A percentile compares a stretch with the other conserved stretches of the same genome.
Conservation (phyloP, 1,140 invertebrate genomes). For the Euura lappo region DNA sequence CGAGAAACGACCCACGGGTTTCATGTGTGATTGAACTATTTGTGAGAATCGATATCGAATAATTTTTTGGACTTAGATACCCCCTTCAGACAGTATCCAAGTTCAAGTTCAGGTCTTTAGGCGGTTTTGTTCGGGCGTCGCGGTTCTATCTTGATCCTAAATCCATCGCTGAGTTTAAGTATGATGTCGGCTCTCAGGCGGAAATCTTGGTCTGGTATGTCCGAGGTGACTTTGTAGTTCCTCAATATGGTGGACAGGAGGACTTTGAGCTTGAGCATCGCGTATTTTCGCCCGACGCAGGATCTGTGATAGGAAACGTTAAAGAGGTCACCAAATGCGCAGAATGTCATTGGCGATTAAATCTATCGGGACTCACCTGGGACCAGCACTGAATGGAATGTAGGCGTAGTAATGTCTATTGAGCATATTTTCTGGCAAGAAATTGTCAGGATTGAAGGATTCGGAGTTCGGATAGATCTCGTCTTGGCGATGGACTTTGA, state of each 20-base stretch:
- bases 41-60: no score
- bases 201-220: constrained; percentile 53
- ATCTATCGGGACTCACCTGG: constrained; percentile 66
- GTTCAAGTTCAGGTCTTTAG: no score
- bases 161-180: constrained; percentile 60
- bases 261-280: constrained; percentile 70
- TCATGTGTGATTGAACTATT: no score
- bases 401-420: constrained; percentile 85
- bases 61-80: no score
- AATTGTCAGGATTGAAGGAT: constrained; percentile 90
- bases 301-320: constrained; percentile 52
- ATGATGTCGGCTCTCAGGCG: constrained; percentile 58
- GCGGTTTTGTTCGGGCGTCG: constrained; percentile 29
- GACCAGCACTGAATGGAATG: constrained; percentile 90
- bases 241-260: constrained; percentile 69
- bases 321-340: neutral
- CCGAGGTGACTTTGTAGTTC: constrained; percentile 62
- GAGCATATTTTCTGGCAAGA: constrained; percentile 81
- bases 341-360: constrained; percentile 18
- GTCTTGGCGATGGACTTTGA: constrained; percentile 76
- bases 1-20: no score
- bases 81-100: no score
- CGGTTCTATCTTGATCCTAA: constrained; percentile 52
- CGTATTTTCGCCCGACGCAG: constrained; percentile 73
- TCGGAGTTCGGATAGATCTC: constrained; percentile 85